Base-by-base conservation (phyloP, 1,140 invertebrate species). In the Drosophila repleta region DNA sequence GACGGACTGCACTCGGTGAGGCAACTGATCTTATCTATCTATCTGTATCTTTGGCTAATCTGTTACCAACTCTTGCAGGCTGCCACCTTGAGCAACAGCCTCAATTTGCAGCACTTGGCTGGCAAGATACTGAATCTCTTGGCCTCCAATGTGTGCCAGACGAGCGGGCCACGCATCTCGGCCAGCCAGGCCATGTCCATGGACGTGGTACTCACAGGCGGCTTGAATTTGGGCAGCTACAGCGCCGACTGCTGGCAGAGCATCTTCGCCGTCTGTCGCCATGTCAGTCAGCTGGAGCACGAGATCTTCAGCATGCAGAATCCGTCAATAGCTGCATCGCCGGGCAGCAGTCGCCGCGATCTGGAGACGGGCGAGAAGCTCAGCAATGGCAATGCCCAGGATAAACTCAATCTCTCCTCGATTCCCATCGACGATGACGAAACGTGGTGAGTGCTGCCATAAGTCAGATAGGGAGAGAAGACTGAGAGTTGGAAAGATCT, bases 161-260 rank as follows among this genome's bases (percentile, higher is more conserved):
- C 91, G 5, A 94, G 94, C n/a, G 95, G 95, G 0, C 94, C 95
- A 0, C 95, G 96, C 90, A 93, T 96, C 61, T 93, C 95, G 11
- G 96, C 96, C 3, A 96, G 97, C 1, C 97, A 98, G 89, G 96
- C 96, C 1, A 92, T 98, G 41, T 98, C 97, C 63, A 95, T 99
- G 93, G 97, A 98, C 92, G 96, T 98, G 18, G 93, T 79, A 4
- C 84, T 95, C 13, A 93, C 93, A 83, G 94, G 95, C 76, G 97
- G 97, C 21, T 92, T 99, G 29, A 97, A 98, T 90, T 93, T 98
- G 29, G 97, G 96, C 4, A 97, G 96, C 67, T 97, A 98, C 85
- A 96, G 97, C 24, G 94, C 96, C 39, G 96, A 98, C 67, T 98
- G 97, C 85, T 99, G 98, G 98, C 95, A 96, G 35, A 97, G 98